Evolutionary conservation across 2,888 invertebrate species (phyloP).

Genomic region (Agrotis ipsilon): DNA sequence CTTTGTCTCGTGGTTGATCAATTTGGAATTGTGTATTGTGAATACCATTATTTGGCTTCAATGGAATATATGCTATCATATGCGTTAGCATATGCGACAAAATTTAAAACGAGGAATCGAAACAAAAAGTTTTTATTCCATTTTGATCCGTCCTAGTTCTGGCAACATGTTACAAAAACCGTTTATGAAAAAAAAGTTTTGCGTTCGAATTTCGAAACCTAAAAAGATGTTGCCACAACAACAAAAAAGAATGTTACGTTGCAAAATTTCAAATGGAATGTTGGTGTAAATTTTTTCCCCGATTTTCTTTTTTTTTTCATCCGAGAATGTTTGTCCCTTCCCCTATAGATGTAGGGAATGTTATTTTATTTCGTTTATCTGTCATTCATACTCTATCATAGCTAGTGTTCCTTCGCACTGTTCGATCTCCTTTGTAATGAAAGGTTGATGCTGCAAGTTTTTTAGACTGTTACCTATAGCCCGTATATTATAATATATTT

Average conservation of each 20-base stretch:
- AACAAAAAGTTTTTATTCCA: constrained; percentile 80
- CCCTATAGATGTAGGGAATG: constrained; percentile 89
- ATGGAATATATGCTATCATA: constrained; percentile 49
- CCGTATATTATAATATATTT: constrained; percentile 66
- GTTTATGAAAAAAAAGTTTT: constrained; percentile 23
- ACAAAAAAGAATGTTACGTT: constrained; percentile 76
- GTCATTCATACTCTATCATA: constrained; percentile 85
- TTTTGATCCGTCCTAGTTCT: constrained; percentile 86
- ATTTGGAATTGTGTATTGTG: constrained; percentile 88
- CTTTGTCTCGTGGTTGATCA: constrained; percentile 86
- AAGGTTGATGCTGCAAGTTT: constrained; percentile 87
- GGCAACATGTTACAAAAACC: constrained; percentile 79
- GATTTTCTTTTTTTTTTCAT: constrained; percentile 77
- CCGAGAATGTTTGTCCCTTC: constrained; percentile 92
- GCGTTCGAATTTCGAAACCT: constrained; percentile 57
- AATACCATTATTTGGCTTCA: constrained; percentile 84
- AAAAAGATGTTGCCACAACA: constrained; percentile 84
- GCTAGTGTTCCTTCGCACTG: constrained; percentile 85
- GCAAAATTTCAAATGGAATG: constrained; percentile 92
- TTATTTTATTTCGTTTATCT: constrained; percentile 77
- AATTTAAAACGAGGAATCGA: constrained; percentile 62
- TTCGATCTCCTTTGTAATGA: constrained; percentile 83
- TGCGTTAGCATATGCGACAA: constrained; percentile 47
- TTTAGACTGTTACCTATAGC: constrained; percentile 73
- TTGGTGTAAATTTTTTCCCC: constrained; percentile 91